These are phyloP conservation scores for Eumerus sabulonum DNA, from an alignment of 2,888 invertebrate genomes.

Conservation along the genomic window DNA sequence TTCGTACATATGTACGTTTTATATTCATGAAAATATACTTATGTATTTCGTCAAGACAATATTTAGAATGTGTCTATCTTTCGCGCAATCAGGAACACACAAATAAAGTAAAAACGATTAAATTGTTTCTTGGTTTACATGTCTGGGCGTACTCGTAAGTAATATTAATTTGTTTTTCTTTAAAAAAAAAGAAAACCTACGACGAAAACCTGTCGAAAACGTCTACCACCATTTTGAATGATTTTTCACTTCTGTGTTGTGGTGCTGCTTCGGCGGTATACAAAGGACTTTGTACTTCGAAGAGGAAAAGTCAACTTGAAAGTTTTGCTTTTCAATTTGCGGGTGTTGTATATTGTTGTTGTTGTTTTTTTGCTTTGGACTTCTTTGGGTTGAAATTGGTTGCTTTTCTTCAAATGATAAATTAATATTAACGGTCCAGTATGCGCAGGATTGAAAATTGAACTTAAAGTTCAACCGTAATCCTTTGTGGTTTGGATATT, in stretches of 20 bases:
- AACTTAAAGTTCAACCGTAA: background rate
- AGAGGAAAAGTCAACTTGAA: constrained; percentile 12
- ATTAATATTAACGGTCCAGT: background rate
- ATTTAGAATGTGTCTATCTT: no score
- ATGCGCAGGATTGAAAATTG: constrained; percentile 6
- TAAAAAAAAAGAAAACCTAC: constrained; percentile 7
- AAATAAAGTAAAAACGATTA: no score
- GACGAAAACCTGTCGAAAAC: constrained; percentile 49
- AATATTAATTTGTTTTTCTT: no score
- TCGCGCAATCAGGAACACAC: no score
- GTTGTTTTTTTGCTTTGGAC: constrained; percentile 26
- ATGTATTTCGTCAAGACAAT: no score
- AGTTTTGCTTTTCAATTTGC: constrained; percentile 28
- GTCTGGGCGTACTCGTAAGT: no score
- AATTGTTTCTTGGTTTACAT: no score
- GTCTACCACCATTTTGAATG: constrained; percentile 64
- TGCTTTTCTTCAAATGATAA: background rate
- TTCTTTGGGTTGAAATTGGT: constrained; percentile 16
- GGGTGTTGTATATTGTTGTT: constrained; percentile 24
- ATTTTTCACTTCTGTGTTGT: constrained; percentile 48
- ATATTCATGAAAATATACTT: no score
- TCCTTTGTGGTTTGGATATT: constrained; percentile 28
- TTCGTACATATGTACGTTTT: no score
- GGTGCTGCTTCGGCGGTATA: constrained; percentile 31
- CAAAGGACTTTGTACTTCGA: no score